Evolutionary conservation across 2,888 invertebrate genomes (phyloP), one percentile per base, ranked within the genome.

Genomic region (Drosophila picticornis): DNA sequence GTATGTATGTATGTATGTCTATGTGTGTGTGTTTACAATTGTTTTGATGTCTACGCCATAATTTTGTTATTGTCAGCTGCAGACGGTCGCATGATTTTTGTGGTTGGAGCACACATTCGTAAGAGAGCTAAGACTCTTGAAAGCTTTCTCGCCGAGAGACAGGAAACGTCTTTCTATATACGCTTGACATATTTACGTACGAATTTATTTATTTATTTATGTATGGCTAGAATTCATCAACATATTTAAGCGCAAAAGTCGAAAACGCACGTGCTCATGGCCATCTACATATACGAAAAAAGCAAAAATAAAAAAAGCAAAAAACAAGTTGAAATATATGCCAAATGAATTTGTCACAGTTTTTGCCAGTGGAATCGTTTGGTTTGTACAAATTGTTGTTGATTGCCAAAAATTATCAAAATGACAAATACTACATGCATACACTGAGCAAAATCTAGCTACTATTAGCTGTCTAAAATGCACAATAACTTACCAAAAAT

Each of bases 401-500:
- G 71, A 52, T 72, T 83, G 88, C 84, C 86, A 84, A 86, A 72
- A 84, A 70, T 61, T 63, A 77, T 62, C 64, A 71, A 62, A 66
- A 83, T 38, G 40, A 70, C 31, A 48, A 65, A 67, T 48, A 57
- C 43, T 31, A 56, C n/a, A 51, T 29, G 43, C 31, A 29, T 69
- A 61, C 79, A 79, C 66, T 78, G 62, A 48, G 34, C 27, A 36
- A 70, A 70, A 77, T 19, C 19, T 36, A 13, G 27, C 27, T 16
- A 38, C 16, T 2, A 38, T 25, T 11, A 32, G n/a, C n/a, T 13
- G 25, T 16, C 25, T 46, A 25, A 13, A 34, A 29, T 43, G 10
- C 29, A 32, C 13, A 61, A 38, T 19, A 65, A 82, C 84, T 84
- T 86, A 87, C 84, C 80, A 63, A 72, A 63, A 64, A 40, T n/a